These are phyloP conservation scores for Callipepla californica DNA, from an alignment of 2,113 vertebrate genomes.

Conservation along the genomic window DNA sequence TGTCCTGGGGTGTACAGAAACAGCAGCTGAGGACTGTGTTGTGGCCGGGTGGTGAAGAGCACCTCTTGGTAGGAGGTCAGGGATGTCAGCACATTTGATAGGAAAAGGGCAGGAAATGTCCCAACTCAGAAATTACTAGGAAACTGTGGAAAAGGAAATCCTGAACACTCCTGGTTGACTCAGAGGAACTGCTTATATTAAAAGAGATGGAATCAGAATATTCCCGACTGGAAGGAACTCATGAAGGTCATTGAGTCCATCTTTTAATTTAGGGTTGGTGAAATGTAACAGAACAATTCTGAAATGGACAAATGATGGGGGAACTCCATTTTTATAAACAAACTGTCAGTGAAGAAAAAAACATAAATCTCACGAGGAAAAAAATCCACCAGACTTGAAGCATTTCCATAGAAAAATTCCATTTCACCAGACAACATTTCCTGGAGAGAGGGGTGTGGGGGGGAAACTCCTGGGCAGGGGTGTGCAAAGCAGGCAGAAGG, in stretches of 20 bases:
- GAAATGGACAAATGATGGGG: not conserved
- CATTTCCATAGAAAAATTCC: not conserved
- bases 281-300: not conserved
- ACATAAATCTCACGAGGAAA: not conserved
- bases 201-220: not conserved
- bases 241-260: too few relatives aligned
- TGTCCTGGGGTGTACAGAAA: not conserved
- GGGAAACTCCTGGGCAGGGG: not conserved
- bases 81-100: not conserved
- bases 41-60: not conserved
- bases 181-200: not conserved
- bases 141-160: not conserved
- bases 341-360: not conserved
- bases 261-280: not conserved
- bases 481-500: not conserved
- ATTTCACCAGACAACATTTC: not conserved
- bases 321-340: not conserved
- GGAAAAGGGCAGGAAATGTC: not conserved
- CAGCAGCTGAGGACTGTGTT: fast-evolving
- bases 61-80: not conserved
- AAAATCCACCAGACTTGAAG: not conserved
- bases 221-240: too few relatives aligned
- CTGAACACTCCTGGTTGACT: not conserved
- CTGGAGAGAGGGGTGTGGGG: not conserved
- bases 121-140: not conserved